These are phyloP conservation scores for Barbus barbus DNA, from an alignment of 2,113 vertebrate species.

Conservation along the genomic window DNA sequence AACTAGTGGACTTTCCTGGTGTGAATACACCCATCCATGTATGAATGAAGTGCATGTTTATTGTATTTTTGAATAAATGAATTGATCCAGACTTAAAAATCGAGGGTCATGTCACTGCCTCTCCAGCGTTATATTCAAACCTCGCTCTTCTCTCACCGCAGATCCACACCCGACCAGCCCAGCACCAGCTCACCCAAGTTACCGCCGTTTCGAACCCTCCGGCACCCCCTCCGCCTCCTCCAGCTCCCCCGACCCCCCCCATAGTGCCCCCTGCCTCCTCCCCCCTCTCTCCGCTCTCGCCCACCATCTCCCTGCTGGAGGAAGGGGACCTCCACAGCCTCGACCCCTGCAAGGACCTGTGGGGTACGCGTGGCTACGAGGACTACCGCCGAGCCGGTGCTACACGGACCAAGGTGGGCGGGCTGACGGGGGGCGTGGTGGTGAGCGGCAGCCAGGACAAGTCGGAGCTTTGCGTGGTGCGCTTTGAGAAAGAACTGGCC, in stretches of 20 bases:
- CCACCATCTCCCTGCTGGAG: constrained; percentile 78
- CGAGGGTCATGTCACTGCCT: not conserved
- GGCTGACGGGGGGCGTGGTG: constrained; percentile 78
- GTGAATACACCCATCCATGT: no score
- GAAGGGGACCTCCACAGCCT: constrained; percentile 81
- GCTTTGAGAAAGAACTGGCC: constrained; percentile 80
- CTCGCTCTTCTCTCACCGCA: constrained; percentile 46
- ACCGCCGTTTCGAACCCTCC: constrained; percentile 74
- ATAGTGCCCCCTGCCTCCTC: constrained; percentile 67
- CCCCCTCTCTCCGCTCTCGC: constrained; percentile 74
- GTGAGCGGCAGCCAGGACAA: constrained; percentile 74
- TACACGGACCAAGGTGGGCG: constrained; percentile 76
- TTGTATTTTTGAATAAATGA: not conserved
- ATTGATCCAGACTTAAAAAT: not conserved
- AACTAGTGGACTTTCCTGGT: no score
- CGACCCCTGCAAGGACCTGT: constrained; percentile 83
- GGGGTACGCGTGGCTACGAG: constrained; percentile 86
- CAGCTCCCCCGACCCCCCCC: constrained; percentile 74
- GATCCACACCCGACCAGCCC: constrained; percentile 78
- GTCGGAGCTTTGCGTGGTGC: constrained; percentile 80
- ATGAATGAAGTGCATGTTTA: not conserved
- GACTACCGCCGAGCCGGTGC: constrained; percentile 84
- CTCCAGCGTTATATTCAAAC: not conserved
- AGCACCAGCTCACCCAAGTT: constrained; percentile 75
- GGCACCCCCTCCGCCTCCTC: constrained; percentile 72